Evolutionary conservation across 2,888 invertebrate species (phyloP).

Genomic region (Sarcophaga rosellei): DNA sequence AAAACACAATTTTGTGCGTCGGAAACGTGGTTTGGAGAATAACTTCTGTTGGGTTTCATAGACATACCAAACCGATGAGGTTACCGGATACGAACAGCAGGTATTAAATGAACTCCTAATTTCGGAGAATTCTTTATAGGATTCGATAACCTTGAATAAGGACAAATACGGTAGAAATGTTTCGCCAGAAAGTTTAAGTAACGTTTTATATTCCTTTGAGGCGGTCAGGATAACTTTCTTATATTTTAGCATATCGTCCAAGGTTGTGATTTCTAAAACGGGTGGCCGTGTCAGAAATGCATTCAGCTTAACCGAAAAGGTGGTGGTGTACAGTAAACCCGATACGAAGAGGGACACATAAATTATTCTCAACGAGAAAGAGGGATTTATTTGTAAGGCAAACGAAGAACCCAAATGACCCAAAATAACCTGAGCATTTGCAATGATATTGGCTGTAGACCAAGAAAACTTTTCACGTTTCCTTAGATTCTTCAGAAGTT

Average conservation of each 20-base stretch:
- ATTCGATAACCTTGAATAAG: conserved; percentile 61
- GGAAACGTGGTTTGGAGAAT: conserved; percentile 65
- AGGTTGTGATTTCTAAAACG: conserved; percentile 48
- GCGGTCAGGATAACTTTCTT: conserved; percentile 42
- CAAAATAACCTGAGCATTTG: conserved; percentile 67
- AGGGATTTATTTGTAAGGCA: conserved; percentile 18
- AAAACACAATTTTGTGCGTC: conserved; percentile 64
- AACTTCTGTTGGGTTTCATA: conserved; percentile 65
- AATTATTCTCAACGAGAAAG: conserved; percentile 49
- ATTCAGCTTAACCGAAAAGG: conserved; percentile 69
- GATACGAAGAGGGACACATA: conserved; percentile 66
- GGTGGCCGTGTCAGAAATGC: conserved; percentile 67
- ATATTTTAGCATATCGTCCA: conserved; percentile 63
- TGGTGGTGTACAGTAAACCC: conserved; percentile 67
- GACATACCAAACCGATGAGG: conserved; percentile 67
- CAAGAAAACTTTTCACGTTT: conserved; percentile 1
- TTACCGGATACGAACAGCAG: conserved; percentile 67
- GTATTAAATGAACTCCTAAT: conserved; percentile 64
- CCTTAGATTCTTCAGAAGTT: conserved; percentile 5
- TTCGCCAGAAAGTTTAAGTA: conserved; percentile 48
- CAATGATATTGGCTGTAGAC: conserved; percentile 45
- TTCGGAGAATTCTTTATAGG: conserved; percentile 59
- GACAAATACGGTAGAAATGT: conserved; percentile 55
- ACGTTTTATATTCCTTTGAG: conserved; percentile 40
- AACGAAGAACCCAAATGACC: conserved; percentile 69